These are phyloP conservation scores for Candidula unifasciata DNA, from an alignment of 2,888 invertebrate species.

Conservation along the genomic window DNA sequence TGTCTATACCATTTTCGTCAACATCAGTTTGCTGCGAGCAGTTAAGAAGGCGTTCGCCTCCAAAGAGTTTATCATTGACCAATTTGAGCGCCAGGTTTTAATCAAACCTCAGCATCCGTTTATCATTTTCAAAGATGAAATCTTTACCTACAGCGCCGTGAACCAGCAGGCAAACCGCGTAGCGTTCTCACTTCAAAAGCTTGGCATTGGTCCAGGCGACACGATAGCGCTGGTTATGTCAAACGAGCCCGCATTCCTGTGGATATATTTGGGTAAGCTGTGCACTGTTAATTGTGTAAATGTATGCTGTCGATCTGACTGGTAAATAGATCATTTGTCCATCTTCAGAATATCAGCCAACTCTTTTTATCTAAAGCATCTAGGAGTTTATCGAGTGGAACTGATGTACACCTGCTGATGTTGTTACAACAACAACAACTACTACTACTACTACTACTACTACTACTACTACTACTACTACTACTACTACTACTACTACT, in stretches of 20 bases:
- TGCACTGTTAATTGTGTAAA: not conserved
- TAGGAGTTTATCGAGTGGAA: no score
- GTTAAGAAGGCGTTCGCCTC: not conserved
- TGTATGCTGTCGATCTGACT: not conserved
- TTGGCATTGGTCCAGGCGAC: slow-evolving; percentile 63
- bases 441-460: no score
- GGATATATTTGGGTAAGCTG: slow-evolving; percentile 72
- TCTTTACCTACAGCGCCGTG: slow-evolving; percentile 64
- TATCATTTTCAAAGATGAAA: slow-evolving; percentile 62
- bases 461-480: no score
- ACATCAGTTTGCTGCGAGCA: not conserved
- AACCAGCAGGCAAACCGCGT: slow-evolving; percentile 66
- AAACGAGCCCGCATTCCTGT: slow-evolving; percentile 72
- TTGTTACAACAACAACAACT: no score
- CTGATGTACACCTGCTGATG: no score
- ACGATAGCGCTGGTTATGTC: slow-evolving; percentile 68
- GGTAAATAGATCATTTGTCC: no score
- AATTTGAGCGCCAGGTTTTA: slow-evolving; percentile 61
- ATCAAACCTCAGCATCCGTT: slow-evolving; percentile 58
- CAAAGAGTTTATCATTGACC: slow-evolving; percentile 56
- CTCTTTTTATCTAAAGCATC: no score
- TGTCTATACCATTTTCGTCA: slow-evolving; percentile 29
- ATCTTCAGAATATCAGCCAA: no score
- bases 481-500: no score
- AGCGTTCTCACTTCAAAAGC: slow-evolving; percentile 61